Evolutionary conservation across 2,113 vertebrate genomes (phyloP).

Genomic region (Rhinogobius similis): DNA sequence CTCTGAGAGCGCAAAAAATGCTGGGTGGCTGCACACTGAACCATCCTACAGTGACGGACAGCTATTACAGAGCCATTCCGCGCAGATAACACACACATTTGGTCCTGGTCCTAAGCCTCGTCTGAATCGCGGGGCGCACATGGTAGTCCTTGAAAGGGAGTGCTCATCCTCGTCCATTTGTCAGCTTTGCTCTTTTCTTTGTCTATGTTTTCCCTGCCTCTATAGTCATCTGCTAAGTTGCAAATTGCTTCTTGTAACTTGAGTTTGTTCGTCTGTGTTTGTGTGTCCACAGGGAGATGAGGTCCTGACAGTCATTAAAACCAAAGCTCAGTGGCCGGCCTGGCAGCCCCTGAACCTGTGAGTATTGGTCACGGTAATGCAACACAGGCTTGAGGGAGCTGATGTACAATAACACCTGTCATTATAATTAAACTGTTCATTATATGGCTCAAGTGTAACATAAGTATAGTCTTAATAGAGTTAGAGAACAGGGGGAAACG

Average conservation of each 20-base stretch:
- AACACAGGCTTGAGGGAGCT: background rate
- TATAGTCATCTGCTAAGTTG: conserved; percentile 33
- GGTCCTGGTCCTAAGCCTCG: conserved; percentile 35
- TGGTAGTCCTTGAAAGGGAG: conserved; percentile 41
- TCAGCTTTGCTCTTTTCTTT: conserved; percentile 34
- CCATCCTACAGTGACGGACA: conserved; percentile 27
- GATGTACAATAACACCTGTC: background rate
- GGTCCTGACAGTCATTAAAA: conserved; percentile 97
- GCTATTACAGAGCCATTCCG: conserved; percentile 36
- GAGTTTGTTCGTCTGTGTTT: background rate
- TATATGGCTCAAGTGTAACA: background rate
- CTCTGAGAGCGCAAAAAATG: conserved; percentile 4
- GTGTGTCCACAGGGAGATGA: conserved; percentile 86
- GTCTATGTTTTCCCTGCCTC: conserved; percentile 35
- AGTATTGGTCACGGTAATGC: conserved; percentile 73
- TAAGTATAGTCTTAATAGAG: background rate
- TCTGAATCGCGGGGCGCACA: conserved; percentile 29
- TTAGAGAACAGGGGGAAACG: background rate
- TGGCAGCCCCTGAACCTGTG: conserved; percentile 98
- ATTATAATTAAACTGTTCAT: background rate
- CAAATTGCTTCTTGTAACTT: conserved; percentile 25
- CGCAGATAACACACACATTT: conserved; percentile 37
- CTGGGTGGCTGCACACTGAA: conserved; percentile 3
- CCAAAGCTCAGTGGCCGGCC: conserved; percentile 98
- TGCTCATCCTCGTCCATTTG: conserved; percentile 36